Conservation (phyloP, 2,113 vertebrate genomes). For the Acanthisitta chloris region DNA sequence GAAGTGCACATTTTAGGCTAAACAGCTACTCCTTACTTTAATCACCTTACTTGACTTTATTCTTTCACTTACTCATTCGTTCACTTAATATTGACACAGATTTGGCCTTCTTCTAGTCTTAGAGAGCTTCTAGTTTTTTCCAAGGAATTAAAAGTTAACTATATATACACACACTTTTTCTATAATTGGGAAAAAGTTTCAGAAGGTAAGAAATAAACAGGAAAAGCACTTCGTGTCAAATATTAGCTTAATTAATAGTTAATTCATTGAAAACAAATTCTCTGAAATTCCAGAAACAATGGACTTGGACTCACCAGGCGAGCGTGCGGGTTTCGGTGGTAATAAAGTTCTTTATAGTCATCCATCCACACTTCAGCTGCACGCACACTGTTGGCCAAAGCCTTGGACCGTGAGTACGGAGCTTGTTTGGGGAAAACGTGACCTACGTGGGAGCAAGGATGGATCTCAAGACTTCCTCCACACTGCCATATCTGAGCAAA, state of each 20-base stretch:
- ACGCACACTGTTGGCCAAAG: constrained; percentile 93
- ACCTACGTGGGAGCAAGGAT: constrained; percentile 96
- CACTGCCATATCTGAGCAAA: constrained; percentile 94
- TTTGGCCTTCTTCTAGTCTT: neutral
- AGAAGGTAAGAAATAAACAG: neutral
- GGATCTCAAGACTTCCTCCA: constrained; percentile 91
- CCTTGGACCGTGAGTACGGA: constrained; percentile 91
- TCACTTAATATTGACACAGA: neutral
- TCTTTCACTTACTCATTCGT: neutral
- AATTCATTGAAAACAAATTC: neutral
- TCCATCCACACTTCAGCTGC: constrained; percentile 99
- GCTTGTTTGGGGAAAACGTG: constrained; percentile 95
- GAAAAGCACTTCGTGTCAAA: neutral
- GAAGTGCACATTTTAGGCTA: neutral
- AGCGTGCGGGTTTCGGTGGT: constrained; percentile 91
- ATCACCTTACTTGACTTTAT: neutral
- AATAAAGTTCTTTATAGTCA: constrained; percentile 90
- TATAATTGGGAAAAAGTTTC: neutral
- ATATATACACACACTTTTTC: neutral
- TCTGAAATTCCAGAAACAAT: neutral
- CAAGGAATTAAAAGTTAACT: neutral
- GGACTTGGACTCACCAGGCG: constrained; percentile 80
- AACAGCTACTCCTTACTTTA: neutral
- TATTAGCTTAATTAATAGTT: neutral
- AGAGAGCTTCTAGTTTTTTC: neutral